Evolutionary conservation across 1,140 invertebrate species (phyloP), one percentile per base, ranked within the genome.

Genomic region (Ganaspis sp.): DNA sequence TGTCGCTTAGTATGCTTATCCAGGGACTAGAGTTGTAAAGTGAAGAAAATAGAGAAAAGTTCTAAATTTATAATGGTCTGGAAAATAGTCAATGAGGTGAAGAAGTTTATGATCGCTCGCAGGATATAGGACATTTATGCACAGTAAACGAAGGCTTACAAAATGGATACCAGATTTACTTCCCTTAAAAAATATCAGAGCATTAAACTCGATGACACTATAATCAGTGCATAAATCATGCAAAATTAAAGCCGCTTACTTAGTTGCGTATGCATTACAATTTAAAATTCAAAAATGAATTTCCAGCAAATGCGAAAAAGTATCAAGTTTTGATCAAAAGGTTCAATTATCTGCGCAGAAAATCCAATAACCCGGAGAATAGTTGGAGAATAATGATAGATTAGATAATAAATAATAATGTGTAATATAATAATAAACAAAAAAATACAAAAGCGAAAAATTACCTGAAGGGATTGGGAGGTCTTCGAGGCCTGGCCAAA

Each of bases 401-500:
- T n/a, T n/a, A n/a, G n/a, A n/a, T n/a, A n/a, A n/a, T n/a, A n/a
- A n/a, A n/a, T n/a, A n/a, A n/a, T n/a, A n/a, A n/a, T n/a, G n/a
- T n/a, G n/a, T n/a, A n/a, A n/a, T n/a, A n/a, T n/a, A n/a, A n/a
- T n/a, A n/a, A n/a, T n/a, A n/a, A n/a, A n/a, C n/a, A n/a, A n/a
- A n/a, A n/a, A n/a, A n/a, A n/a, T n/a, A n/a, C n/a, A n/a, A n/a
- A n/a, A n/a, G n/a, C n/a, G n/a, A n/a, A 49, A 4, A n/a, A 53
- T 75, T 76, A 91, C 90, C 90, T 90, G 79, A 90, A 91, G 2
- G 90, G 90, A 86, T 91, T 91, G 15, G 87, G 88, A 5, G 90
- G 90, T 73, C 89, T 79, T 21, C 86, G 84, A 5, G 92, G 93
- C 74, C 92, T 92, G 0, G 93, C 90, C n/a, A 94, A 88, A 45